Percentiles rank a stretch among this genome's conserved stretches.
Conservation (phyloP, 2,113 vertebrate genomes). For the Apeltes quadracus region DNA sequence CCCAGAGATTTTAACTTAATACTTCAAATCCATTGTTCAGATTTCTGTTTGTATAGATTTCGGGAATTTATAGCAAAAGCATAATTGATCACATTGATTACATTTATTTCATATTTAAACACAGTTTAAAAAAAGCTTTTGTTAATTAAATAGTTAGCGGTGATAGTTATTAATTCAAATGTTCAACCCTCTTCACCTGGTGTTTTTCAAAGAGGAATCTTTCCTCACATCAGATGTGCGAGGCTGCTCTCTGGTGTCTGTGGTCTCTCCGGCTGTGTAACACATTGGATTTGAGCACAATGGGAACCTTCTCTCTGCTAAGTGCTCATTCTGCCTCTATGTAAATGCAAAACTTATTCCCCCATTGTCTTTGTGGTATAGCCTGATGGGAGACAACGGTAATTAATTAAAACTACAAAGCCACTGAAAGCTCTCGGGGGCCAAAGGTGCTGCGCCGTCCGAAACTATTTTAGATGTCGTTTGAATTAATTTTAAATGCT, state of each 20-base stretch:
- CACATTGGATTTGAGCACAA: constrained; percentile 21
- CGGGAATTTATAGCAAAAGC: too few species aligned
- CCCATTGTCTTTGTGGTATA: constrained; percentile 29
- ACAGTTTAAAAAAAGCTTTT: not conserved
- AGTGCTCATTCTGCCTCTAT: constrained; percentile 28
- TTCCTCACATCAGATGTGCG: not conserved
- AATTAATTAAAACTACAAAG: constrained; percentile 69
- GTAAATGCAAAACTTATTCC: constrained; percentile 50
- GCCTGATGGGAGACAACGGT: constrained; percentile 56
- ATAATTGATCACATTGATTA: not conserved
- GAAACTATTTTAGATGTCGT: constrained; percentile 72
- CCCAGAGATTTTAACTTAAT: too few species aligned
- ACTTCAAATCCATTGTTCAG: too few species aligned
- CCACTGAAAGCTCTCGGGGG: constrained; percentile 30
- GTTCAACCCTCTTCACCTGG: too few species aligned
- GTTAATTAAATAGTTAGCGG: not conserved
- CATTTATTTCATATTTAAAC: not conserved
- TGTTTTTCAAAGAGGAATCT: not conserved
- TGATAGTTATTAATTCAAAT: not conserved
- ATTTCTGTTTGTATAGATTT: too few species aligned
- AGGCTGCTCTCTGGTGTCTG: not conserved
- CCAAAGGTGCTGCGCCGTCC: constrained; percentile 50
- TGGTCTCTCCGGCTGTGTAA: constrained; percentile 4
- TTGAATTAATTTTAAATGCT: constrained; percentile 71
- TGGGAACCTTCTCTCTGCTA: constrained; percentile 13